Conservation (phyloP, 1,140 invertebrate genomes). For the Teleopsis dalmanni region DNA sequence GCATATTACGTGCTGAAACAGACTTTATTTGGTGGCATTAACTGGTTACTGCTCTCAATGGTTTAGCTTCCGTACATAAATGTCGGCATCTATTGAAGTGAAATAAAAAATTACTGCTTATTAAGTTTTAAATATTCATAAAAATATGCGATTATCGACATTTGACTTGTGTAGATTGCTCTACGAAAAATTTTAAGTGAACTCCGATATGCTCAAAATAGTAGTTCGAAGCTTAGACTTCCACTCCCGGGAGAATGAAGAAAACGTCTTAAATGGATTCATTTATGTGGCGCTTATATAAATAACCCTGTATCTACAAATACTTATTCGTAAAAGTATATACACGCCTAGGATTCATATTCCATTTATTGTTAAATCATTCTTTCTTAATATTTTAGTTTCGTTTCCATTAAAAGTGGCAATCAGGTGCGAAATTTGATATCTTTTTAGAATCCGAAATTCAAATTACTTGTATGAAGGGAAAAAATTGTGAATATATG, state of each 20-base stretch:
- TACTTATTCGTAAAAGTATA: conserved; percentile 1
- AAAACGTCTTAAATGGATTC: no score
- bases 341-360: background rate
- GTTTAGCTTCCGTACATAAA: background rate
- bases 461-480: no score
- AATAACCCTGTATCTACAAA: no score
- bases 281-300: no score
- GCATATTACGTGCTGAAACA: conserved; percentile 37
- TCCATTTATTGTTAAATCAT: background rate
- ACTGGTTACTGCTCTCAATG: background rate
- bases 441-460: no score
- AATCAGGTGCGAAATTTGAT: conserved; percentile 44
- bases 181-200: no score
- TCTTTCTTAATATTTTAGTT: conserved; percentile 3
- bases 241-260: no score
- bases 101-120: conserved; percentile 44
- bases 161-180: no score
- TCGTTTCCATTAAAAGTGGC: conserved; percentile 14
- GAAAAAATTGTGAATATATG: no score
- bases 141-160: conserved; percentile 28
- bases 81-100: conserved; percentile 31
- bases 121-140: conserved; percentile 44
- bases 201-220: no score
- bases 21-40: conserved; percentile 6
- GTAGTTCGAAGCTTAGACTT: no score